Conservation (phyloP, 2,797 vertebrate genomes). For the Vespertilio murinus region DNA sequence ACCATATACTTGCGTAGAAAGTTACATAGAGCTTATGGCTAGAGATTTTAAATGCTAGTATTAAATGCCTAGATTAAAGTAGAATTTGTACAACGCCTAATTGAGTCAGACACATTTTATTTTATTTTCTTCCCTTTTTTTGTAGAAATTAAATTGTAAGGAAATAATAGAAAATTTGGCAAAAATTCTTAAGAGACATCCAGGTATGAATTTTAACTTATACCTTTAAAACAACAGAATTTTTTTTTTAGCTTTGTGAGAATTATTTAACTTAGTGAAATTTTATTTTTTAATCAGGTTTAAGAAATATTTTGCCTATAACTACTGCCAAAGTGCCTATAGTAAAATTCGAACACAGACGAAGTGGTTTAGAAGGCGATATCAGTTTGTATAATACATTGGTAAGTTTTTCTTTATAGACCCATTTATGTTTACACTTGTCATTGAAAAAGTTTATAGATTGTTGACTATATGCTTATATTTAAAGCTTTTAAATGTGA, state of each 20-base stretch:
- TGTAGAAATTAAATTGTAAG: slow-evolving; percentile 96
- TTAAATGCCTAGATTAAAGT: slow-evolving; percentile 36
- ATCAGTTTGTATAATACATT: slow-evolving; percentile 99
- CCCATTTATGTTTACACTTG: not conserved
- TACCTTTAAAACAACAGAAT: slow-evolving; percentile 12
- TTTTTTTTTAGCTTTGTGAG: slow-evolving; percentile 58
- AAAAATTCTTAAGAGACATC: slow-evolving; percentile 97
- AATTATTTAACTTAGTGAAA: slow-evolving; percentile 79
- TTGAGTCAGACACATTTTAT: slow-evolving; percentile 2
- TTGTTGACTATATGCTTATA: not conserved
- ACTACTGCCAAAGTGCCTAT: slow-evolving; percentile 99
- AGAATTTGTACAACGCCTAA: slow-evolving; percentile 32
- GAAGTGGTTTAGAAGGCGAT: slow-evolving; percentile 96
- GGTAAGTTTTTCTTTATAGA: slow-evolving; percentile 84
- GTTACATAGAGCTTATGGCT: not conserved
- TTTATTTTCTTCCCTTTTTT: slow-evolving; percentile 64
- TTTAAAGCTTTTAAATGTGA: slow-evolving; percentile 49
- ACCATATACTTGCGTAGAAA: slow-evolving; percentile 16
- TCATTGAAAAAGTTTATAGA: slow-evolving; percentile 27
- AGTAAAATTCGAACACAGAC: slow-evolving; percentile 97
- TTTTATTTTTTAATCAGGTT: slow-evolving; percentile 86
- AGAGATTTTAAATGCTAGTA: slow-evolving; percentile 11
- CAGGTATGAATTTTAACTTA: slow-evolving; percentile 86
- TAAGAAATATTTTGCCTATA: slow-evolving; percentile 99
- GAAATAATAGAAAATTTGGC: slow-evolving; percentile 99